Base-by-base conservation (phyloP, 2,113 vertebrate species). In the Rafetus swinhoei region DNA sequence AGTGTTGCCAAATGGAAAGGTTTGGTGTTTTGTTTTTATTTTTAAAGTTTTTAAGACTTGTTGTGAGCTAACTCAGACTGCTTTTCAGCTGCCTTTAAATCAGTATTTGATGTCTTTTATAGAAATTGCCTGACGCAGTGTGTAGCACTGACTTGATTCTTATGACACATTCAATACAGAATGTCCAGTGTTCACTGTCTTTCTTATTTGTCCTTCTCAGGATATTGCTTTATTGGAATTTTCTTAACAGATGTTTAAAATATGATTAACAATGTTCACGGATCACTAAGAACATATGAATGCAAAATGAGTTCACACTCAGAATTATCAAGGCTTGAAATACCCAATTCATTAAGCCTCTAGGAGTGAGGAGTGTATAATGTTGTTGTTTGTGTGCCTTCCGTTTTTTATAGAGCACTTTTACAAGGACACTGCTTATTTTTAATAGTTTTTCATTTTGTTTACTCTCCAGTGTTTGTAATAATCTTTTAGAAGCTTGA, bases 381-480 rank as follows among this genome's bases (percentile, higher is more conserved):
- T 77, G 76, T 65, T 22, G 76, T 65, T 22, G 74, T 82, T 92
- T 8, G 35, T 93, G 94, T 97, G 94, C 87, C 92, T 97, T 98
- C 94, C 50, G 18, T 87, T 97, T 97, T 94, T 96, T 97, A 97
- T 86, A 86, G 27, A 80, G 84, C 80, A 97, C 85, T 97, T 97
- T 97, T 96, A 87, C 93, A 97, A 93, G 35, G 59, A 92, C 77
- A 88, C 56, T 84, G 74, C 92, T 96, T 85, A 94, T 27, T 91
- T 96, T 92, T 0, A 11, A 81, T 56, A 92, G 14, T 6, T 88
- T 95, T 97, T 62, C 57, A 79, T 94, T 95, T 95, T 97, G 86
- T 92, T 92, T 94, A 91, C 87, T 95, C 92, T 96, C 80, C 92
- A 57, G 97, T 95, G 85, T 97, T 97, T 97, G 92, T 98, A 97